Evolutionary conservation across 2,797 vertebrate genomes (phyloP).

Genomic region (Trachurus trachurus): DNA sequence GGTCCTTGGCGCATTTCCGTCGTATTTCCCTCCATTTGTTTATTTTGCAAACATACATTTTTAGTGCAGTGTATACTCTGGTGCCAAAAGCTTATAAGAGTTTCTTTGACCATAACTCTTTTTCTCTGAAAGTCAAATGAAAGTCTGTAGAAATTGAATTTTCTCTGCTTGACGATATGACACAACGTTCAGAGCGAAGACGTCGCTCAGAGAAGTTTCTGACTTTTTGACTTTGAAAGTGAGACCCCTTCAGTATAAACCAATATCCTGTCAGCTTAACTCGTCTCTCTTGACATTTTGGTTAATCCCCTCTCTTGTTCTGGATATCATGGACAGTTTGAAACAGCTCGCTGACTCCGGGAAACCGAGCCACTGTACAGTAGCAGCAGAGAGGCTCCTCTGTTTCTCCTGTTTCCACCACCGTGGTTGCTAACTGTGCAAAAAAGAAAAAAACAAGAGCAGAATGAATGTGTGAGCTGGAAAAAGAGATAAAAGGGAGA

Average conservation of each 20-base stretch:
- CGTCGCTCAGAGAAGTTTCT: constrained; percentile 53
- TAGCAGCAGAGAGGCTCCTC: constrained; percentile 18
- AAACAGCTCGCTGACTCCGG: constrained; percentile 31
- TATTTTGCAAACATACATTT: constrained; percentile 33
- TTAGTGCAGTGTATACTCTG: neutral
- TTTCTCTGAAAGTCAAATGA: constrained; percentile 57
- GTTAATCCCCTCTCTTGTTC: constrained; percentile 71
- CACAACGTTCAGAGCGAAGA: constrained; percentile 18
- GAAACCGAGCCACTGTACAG: constrained; percentile 58
- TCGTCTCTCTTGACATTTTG: constrained; percentile 66
- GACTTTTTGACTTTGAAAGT: constrained; percentile 77
- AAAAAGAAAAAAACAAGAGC: constrained; percentile 46
- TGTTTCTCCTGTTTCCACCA: constrained; percentile 49
- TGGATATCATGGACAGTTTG: constrained; percentile 48
- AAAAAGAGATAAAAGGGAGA: constrained; percentile 29
- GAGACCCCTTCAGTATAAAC: constrained; percentile 59
- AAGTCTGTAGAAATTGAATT: constrained; percentile 56
- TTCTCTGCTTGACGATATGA: constrained; percentile 23
- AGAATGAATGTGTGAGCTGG: constrained; percentile 41
- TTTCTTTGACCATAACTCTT: neutral
- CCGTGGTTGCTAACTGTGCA: constrained; percentile 58
- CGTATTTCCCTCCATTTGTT: constrained; percentile 27
- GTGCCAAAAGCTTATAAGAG: constrained; percentile 1
- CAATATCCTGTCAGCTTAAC: constrained; percentile 69
- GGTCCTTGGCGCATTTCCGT: constrained; percentile 15